These are phyloP conservation scores for Caenorhabditis remanei DNA, from an alignment of 1,140 invertebrate species.

Conservation along the genomic window DNA sequence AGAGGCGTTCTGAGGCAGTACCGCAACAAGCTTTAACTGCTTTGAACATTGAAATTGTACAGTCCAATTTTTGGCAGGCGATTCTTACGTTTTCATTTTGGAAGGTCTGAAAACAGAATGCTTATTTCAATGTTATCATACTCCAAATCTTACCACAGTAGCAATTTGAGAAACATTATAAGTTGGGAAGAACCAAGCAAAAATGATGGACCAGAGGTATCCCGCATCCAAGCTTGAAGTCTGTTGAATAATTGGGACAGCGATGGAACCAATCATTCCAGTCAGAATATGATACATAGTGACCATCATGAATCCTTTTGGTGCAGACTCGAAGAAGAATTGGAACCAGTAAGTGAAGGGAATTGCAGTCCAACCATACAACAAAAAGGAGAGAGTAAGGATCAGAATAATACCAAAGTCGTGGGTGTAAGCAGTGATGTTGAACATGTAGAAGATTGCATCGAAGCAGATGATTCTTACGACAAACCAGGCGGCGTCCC, in stretches of 20 bases:
- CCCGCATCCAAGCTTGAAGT: conserved; percentile 64
- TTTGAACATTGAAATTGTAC: conserved; percentile 52
- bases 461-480: conserved; percentile 59
- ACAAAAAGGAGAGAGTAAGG: conserved; percentile 59
- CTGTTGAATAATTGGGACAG: conserved; percentile 72
- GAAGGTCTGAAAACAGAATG: conserved; percentile 64
- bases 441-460: conserved; percentile 59
- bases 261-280: conserved; percentile 74
- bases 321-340: conserved; percentile 70
- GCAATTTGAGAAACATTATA: conserved; percentile 68
- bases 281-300: conserved; percentile 73
- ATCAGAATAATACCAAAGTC: conserved; percentile 39
- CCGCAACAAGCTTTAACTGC: conserved; percentile 66
- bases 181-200: conserved; percentile 71
- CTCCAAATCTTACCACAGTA: conserved; percentile 48
- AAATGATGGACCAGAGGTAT: conserved; percentile 67
- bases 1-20: conserved; percentile 60
- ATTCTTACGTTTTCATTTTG: conserved; percentile 69
- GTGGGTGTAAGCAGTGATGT: conserved; percentile 77
- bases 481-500: conserved; percentile 60
- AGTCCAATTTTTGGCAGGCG: conserved; percentile 66
- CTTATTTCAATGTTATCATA: not conserved
- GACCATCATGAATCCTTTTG: conserved; percentile 73
- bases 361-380: conserved; percentile 72
- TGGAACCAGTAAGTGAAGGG: conserved; percentile 72